Conservation (phyloP, 2,888 invertebrate genomes). For the Antitype chi region DNA sequence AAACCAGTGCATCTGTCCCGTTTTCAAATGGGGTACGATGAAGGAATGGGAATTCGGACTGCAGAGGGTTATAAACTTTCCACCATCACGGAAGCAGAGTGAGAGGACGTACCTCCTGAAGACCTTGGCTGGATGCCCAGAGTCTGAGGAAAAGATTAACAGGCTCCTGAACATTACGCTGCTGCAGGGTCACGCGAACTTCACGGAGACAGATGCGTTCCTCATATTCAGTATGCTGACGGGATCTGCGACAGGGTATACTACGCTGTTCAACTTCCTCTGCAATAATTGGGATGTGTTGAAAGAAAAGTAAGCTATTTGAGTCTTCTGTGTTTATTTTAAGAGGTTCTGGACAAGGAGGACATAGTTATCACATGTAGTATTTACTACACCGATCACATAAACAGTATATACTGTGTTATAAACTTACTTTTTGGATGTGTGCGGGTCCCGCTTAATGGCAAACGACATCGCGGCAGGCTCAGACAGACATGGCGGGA, state of each 20-base stretch:
- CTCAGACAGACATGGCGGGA: too few relatives aligned
- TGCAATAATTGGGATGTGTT: slow-evolving; percentile 93
- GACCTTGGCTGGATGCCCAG: slow-evolving; percentile 94
- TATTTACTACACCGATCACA: neutral
- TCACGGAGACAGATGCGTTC: slow-evolving; percentile 94
- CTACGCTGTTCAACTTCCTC: slow-evolving; percentile 93
- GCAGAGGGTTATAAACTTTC: slow-evolving; percentile 94
- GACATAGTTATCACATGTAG: neutral
- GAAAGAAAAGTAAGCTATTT: slow-evolving; percentile 91
- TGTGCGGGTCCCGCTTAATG: too few relatives aligned
- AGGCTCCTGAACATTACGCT: slow-evolving; percentile 92
- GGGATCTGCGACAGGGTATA: slow-evolving; percentile 93
- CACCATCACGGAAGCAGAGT: slow-evolving; percentile 92
- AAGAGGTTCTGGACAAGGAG: too few relatives aligned
- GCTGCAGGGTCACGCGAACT: slow-evolving; percentile 93
- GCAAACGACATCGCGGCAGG: too few relatives aligned
- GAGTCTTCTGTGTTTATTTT: neutral
- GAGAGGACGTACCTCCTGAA: slow-evolving; percentile 95
- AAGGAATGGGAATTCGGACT: slow-evolving; percentile 96
- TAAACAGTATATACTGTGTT: neutral
- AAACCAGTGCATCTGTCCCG: slow-evolving; percentile 94
- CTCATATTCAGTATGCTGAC: slow-evolving; percentile 94
- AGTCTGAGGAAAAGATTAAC: slow-evolving; percentile 93
- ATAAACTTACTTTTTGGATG: neutral
- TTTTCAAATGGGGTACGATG: slow-evolving; percentile 95